These are phyloP conservation scores for Oreochromis niloticus DNA, from an alignment of 2,113 vertebrate species.

Conservation along the genomic window DNA sequence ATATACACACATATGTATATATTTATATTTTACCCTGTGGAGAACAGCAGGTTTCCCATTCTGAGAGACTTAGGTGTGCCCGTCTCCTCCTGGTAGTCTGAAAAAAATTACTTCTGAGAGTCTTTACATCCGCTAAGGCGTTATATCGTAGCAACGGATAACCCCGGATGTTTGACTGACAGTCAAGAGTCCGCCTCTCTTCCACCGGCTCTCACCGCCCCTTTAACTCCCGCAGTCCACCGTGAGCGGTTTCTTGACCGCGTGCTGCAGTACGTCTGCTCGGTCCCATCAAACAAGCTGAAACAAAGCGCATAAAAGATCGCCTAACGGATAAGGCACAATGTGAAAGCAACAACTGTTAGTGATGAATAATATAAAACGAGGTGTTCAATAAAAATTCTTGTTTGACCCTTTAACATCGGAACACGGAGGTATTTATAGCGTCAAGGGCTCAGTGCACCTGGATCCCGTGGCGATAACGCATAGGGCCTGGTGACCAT, in stretches of 20 bases:
- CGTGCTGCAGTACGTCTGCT: background rate
- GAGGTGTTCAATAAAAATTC: background rate
- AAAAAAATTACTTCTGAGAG: background rate
- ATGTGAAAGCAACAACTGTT: background rate
- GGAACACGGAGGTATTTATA: background rate
- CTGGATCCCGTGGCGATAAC: background rate
- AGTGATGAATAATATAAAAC: background rate
- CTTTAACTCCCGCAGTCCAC: background rate
- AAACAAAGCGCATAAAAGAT: background rate
- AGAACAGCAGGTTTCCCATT: conserved; percentile 44
- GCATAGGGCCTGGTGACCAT: too few species aligned
- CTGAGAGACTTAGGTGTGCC: accelerated
- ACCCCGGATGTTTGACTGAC: background rate
- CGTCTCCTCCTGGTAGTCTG: background rate
- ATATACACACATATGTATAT: background rate
- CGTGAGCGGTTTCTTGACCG: background rate
- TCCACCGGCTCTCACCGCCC: background rate
- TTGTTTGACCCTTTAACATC: background rate
- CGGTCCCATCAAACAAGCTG: background rate
- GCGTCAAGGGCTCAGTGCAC: background rate
- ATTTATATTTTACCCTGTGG: conserved; percentile 10
- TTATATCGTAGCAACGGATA: background rate
- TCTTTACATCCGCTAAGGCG: background rate
- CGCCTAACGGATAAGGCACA: background rate
- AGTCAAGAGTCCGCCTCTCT: background rate